Percentiles rank a stretch among this genome's conserved stretches.
phyloP scores from a whole-genome alignment of 2,888 invertebrate genomes.

The Drosophila vallismaia region DNA sequence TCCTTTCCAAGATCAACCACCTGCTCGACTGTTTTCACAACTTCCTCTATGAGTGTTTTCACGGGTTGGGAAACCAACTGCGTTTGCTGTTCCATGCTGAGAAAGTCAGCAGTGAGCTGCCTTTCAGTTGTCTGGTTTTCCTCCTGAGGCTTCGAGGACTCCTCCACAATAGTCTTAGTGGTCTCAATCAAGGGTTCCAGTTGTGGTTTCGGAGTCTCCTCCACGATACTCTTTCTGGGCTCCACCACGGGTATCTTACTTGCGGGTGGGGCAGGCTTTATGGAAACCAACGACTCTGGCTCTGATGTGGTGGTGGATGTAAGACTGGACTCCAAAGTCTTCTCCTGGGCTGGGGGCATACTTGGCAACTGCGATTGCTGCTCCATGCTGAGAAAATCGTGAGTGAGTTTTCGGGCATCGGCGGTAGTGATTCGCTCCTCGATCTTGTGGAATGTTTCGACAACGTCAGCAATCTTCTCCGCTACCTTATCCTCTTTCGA shows the following conservation, averaged over 20 bases:
- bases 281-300: conserved; percentile 53
- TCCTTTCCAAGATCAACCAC: conserved; percentile 5
- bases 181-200: conserved; percentile 48
- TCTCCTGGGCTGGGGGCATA: conserved; percentile 37
- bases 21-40: conserved; percentile 20
- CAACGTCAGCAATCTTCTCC: conserved; percentile 52
- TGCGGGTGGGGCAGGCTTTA: conserved; percentile 48
- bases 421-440: conserved; percentile 52
- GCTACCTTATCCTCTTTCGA: conserved; percentile 57
- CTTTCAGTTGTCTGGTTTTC: conserved; percentile 14
- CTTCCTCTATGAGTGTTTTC: conserved; percentile 39
- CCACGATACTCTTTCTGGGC: conserved; percentile 45
- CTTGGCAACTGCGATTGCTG: conserved; percentile 69
- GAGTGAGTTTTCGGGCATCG: conserved; percentile 68
- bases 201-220: conserved; percentile 41
- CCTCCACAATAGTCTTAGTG: conserved; percentile 49
- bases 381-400: conserved; percentile 76
- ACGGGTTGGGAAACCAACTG: conserved; percentile 49
- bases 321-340: conserved; percentile 51
- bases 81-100: conserved; percentile 67
- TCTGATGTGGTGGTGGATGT: conserved; percentile 61
- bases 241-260: conserved; percentile 58
- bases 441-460: conserved; percentile 69
- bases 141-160: conserved; percentile 31
- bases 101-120: conserved; percentile 64